A percentile compares a stretch with the other conserved stretches of the same genome.
Conservation (phyloP, 2,797 vertebrate species). For the Bufotes viridis region DNA sequence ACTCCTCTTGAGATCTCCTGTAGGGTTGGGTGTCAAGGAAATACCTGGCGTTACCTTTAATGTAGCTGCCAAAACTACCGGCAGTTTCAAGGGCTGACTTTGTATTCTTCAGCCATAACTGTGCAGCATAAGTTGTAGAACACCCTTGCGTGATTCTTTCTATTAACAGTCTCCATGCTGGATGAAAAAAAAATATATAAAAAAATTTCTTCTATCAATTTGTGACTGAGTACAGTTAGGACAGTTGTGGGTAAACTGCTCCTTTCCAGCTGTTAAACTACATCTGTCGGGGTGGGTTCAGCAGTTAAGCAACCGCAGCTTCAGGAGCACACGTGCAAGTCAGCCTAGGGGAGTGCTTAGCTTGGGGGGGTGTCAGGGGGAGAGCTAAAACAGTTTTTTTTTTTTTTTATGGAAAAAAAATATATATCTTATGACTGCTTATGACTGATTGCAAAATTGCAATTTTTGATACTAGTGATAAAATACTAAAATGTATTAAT, state of each 20-base stretch:
- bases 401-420: background rate
- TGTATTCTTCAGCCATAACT: constrained; percentile 42
- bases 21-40: constrained; percentile 57
- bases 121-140: constrained; percentile 5
- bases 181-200: too few species aligned
- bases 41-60: constrained; percentile 59
- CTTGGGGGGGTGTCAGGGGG: too few species aligned
- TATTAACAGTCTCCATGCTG: background rate
- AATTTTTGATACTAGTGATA: too few species aligned
- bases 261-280: constrained; percentile 6
- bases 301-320: background rate
- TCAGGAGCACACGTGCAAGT: background rate
- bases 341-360: background rate
- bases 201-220: background rate
- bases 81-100: constrained; percentile 38
- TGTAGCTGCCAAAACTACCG: constrained; percentile 50
- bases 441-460: too few species aligned
- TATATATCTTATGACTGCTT: too few species aligned
- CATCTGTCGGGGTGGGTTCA: constrained; percentile 10
- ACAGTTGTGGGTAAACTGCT: constrained; percentile 31
- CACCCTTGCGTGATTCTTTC: constrained; percentile 8
- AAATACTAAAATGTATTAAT: too few species aligned
- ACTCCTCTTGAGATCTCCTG: constrained; percentile 49
- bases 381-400: background rate
- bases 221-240: background rate